Conservation (phyloP, 1,140 invertebrate species). For the Teleogryllus occipitalis region DNA sequence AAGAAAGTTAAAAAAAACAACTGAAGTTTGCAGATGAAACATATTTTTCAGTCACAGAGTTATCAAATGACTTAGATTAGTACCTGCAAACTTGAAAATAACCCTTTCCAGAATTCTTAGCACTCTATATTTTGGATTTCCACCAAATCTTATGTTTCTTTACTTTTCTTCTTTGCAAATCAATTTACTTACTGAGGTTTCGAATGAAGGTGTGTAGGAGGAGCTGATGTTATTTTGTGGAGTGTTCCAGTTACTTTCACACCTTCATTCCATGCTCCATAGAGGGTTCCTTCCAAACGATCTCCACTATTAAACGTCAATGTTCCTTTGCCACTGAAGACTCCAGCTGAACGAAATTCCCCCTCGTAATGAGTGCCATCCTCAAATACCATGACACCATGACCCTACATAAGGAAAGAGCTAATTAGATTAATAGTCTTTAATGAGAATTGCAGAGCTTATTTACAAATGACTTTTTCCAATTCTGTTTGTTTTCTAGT, state of each 20-base stretch:
- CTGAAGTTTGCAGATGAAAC: too few species aligned
- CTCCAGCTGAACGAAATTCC: slow-evolving; percentile 66
- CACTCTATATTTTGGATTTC: too few species aligned
- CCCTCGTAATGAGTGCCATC: slow-evolving; percentile 84
- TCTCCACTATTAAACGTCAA: slow-evolving; percentile 68
- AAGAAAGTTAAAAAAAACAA: too few species aligned
- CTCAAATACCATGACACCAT: slow-evolving; percentile 78
- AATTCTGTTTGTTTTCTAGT: too few species aligned
- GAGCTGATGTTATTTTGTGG: slow-evolving; percentile 52
- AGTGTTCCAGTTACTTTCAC: slow-evolving; percentile 73
- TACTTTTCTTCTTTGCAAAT: not conserved
- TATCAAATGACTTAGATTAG: too few species aligned
- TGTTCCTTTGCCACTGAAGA: slow-evolving; percentile 69
- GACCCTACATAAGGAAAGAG: slow-evolving; percentile 45
- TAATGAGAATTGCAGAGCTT: not conserved
- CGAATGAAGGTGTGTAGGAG: slow-evolving; percentile 37
- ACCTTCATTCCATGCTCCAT: slow-evolving; percentile 70
- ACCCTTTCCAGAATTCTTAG: too few species aligned
- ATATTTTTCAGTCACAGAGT: too few species aligned
- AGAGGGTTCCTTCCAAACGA: slow-evolving; percentile 59
- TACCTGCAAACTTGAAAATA: too few species aligned
- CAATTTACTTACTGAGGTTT: slow-evolving; percentile 49
- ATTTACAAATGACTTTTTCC: not conserved
- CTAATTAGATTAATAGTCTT: not conserved
- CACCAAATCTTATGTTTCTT: too few species aligned